phyloP scores from a whole-genome alignment of 2,797 vertebrate species.

The Centroberyx gerrardi region DNA sequence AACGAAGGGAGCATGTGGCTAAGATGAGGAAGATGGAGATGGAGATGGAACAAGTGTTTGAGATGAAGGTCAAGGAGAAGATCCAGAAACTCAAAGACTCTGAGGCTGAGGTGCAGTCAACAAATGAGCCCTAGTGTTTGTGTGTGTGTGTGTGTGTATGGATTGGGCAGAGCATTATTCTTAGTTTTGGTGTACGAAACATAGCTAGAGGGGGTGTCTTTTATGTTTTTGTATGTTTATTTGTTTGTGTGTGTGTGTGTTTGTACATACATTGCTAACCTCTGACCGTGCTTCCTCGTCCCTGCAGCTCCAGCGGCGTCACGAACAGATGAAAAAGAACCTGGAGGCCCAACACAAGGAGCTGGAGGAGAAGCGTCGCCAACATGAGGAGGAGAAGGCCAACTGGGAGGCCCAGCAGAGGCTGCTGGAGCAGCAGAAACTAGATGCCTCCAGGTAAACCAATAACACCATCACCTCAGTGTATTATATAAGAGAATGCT shows the following conservation, averaged over 20 bases:
- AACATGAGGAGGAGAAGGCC: conserved; percentile 92
- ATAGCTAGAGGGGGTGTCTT: no score
- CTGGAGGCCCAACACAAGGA: conserved; percentile 98
- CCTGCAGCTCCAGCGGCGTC: conserved; percentile 92
- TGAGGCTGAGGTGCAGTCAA: conserved; percentile 90
- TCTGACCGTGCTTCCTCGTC: background rate
- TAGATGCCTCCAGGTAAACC: conserved; percentile 90
- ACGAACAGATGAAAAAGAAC: conserved; percentile 99
- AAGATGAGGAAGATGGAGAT: conserved; percentile 99
- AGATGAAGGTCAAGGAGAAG: conserved; percentile 99
- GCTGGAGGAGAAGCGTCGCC: conserved; percentile 94
- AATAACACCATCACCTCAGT: background rate
- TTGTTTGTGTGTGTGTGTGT: background rate
- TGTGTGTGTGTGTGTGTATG: no score
- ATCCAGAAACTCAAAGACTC: conserved; percentile 97
- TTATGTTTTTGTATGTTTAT: background rate
- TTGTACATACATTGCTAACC: background rate
- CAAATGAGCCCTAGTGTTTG: background rate
- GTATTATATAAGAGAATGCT: background rate
- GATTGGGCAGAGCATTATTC: no score
- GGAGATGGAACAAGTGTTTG: conserved; percentile 99
- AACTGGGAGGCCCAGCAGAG: conserved; percentile 94
- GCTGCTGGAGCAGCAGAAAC: conserved; percentile 94
- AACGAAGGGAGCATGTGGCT: conserved; percentile 93
- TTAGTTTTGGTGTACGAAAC: no score